Evolutionary conservation across 2,888 invertebrate genomes (phyloP), one percentile per base, ranked within the genome.

Genomic region (Noctua janthina): DNA sequence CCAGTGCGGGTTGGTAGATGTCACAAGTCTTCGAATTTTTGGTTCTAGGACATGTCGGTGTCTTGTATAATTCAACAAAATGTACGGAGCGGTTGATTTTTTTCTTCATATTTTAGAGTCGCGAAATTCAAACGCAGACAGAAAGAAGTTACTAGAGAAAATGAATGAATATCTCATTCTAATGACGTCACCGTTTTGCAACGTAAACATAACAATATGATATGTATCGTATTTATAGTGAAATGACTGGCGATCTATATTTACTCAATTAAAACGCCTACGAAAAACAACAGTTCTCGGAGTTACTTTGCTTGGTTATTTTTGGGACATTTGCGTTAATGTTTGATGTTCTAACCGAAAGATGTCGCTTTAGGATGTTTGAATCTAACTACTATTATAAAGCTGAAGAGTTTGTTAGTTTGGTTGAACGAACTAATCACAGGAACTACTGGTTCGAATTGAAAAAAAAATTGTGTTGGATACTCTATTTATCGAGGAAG

Each of bases 201-300:
- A 51, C 20, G 68, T 69, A 76, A 78, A 51, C 43, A 69, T 1
- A n/a, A 6, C 5, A 59, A n/a, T 59, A 35, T 56, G 20, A 39
- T 62, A 39, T n/a, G 35, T 51, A 35, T 66, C 35, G 35, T 64
- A 54, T 49, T 46, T 43, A 68, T 68, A 54, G 49, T 35, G 35
- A 11, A 23, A 35, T 74, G 76, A 67, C n/a, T 64, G 11, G 1
- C 6, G 15, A 71, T 78, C 59, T 84, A 80, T 66, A 76, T 76
- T 66, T 75, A 29, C 59, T 20, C 4, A 46, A 15, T 17, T 46
- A 0, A 20, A 35, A 78, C 86, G 85, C 86, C 86, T 76, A 88
- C 86, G 75, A 75, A 64, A 85, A 74, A 74, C 43, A 39, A 76
- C 35, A 7, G 17, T 54, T 88, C 64, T 88, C 54, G 46, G 46